Conservation (phyloP, 2,888 invertebrate genomes). For the Pseudolycoriella hygida region DNA sequence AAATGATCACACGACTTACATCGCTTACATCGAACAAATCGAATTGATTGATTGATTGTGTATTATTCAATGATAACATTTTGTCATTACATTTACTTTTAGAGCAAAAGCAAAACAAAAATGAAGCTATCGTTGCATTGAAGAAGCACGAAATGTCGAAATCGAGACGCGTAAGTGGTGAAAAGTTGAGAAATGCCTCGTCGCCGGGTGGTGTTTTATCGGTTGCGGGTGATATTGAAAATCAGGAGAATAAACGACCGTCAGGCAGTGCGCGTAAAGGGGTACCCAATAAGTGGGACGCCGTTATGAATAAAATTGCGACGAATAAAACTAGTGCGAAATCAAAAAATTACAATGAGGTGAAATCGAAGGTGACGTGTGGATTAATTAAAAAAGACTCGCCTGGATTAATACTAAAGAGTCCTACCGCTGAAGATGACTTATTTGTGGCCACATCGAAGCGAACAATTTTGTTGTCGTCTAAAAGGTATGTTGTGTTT, state of each 20-base stretch:
- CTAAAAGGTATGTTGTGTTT: no score
- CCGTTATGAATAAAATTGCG: constrained; percentile 67
- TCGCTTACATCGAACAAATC: no score
- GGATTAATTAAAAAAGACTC: constrained; percentile 19
- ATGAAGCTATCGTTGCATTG: constrained; percentile 35
- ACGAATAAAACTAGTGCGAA: constrained; percentile 51
- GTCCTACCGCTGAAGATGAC: constrained; percentile 7
- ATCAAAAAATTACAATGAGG: constrained; percentile 59
- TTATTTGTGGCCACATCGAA: no score
- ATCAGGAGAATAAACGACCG: constrained; percentile 37
- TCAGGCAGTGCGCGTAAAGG: constrained; percentile 27
- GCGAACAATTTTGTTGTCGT: no score
- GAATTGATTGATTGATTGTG: no score
- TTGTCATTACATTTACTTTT: no score
- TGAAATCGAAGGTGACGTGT: constrained; percentile 67
- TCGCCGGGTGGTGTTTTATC: not conserved
- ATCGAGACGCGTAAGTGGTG: constrained; percentile 36
- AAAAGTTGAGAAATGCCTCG: not conserved
- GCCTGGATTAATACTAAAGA: constrained; percentile 17
- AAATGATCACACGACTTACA: no score
- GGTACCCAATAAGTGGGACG: constrained; percentile 48
- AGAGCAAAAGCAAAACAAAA: constrained; percentile 29
- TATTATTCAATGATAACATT: no score
- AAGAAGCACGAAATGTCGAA: constrained; percentile 61
- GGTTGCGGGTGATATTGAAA: constrained; percentile 28